Evolutionary conservation across 2,113 vertebrate genomes (phyloP).

Genomic region (Coracopsis vasa): DNA sequence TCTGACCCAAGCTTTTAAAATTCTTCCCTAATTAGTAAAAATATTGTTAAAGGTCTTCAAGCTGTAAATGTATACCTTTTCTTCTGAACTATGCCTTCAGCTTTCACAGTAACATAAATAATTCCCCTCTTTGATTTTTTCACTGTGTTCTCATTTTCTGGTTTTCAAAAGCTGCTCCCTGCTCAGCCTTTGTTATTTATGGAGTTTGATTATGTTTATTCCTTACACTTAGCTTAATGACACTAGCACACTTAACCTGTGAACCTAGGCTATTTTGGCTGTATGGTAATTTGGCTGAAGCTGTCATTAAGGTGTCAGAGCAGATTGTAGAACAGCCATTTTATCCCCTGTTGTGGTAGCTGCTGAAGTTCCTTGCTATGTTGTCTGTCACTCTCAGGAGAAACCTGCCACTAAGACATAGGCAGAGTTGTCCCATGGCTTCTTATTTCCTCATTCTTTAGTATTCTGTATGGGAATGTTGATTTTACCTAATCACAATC

Average conservation of each 20-base stretch:
- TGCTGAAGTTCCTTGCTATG: background rate
- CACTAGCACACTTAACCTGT: background rate
- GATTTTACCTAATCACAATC: background rate
- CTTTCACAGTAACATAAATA: background rate
- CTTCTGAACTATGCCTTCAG: background rate
- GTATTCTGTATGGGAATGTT: background rate
- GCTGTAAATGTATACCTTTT: background rate
- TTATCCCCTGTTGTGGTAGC: rapidly evolving
- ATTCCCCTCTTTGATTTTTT: background rate
- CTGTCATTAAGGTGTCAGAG: background rate
- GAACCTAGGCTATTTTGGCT: background rate
- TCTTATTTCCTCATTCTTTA: background rate
- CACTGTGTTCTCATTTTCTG: background rate
- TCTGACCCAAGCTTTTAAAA: background rate
- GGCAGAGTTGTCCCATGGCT: background rate
- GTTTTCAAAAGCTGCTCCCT: background rate
- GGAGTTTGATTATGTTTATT: background rate
- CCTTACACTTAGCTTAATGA: background rate
- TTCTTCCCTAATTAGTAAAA: background rate
- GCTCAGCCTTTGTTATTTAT: background rate
- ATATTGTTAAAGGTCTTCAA: background rate
- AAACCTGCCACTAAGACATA: background rate
- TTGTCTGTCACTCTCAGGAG: rapidly evolving
- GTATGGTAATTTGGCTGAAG: background rate
- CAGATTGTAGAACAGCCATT: background rate